Percentiles rank a stretch among this genome's conserved stretches.
Evolutionary conservation across 2,888 invertebrate species (phyloP).

Genomic region (Drosophila greeni): DNA sequence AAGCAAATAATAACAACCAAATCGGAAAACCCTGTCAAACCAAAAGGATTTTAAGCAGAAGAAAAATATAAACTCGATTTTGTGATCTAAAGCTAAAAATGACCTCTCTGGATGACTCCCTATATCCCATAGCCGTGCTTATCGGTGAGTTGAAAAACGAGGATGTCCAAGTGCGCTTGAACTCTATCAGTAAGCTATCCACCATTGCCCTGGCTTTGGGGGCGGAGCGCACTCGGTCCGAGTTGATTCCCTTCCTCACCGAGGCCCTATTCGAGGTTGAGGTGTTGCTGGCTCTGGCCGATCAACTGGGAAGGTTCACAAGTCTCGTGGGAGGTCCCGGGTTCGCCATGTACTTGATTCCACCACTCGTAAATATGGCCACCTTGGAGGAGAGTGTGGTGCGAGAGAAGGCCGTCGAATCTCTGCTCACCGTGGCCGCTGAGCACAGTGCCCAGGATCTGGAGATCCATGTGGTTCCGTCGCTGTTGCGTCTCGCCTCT

Average conservation of each 20-base stretch:
- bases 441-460: conserved; percentile 96
- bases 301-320: conserved; percentile 98
- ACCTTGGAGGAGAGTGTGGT: conserved; percentile 99
- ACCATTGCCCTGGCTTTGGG: conserved; percentile 99
- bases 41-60: conserved; percentile 27
- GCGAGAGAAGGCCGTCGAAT: conserved; percentile 98
- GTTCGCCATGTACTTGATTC: conserved; percentile 94
- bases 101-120: conserved; percentile 92
- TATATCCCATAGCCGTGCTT: conserved; percentile 99
- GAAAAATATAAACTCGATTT: conserved; percentile 43
- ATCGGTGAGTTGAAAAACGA: conserved; percentile 99
- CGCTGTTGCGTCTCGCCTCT: conserved; percentile 92
- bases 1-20: background rate
- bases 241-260: conserved; percentile 98
- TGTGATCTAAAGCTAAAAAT: conserved; percentile 65
- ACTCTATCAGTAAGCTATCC: conserved; percentile 98
- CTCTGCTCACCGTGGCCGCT: conserved; percentile 91
- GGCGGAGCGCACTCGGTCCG: conserved; percentile 94
- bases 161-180: conserved; percentile 97
- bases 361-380: conserved; percentile 97
- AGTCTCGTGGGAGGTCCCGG: conserved; percentile 97
- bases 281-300: conserved; percentile 97
- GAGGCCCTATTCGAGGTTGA: conserved; percentile 99
- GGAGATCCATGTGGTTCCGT: conserved; percentile 96
- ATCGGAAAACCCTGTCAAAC: conserved; percentile 21